A percentile compares a stretch with the other conserved stretches of the same genome.
phyloP scores from a whole-genome alignment of 2,797 vertebrate species.

The Myripristis jacobus region DNA sequence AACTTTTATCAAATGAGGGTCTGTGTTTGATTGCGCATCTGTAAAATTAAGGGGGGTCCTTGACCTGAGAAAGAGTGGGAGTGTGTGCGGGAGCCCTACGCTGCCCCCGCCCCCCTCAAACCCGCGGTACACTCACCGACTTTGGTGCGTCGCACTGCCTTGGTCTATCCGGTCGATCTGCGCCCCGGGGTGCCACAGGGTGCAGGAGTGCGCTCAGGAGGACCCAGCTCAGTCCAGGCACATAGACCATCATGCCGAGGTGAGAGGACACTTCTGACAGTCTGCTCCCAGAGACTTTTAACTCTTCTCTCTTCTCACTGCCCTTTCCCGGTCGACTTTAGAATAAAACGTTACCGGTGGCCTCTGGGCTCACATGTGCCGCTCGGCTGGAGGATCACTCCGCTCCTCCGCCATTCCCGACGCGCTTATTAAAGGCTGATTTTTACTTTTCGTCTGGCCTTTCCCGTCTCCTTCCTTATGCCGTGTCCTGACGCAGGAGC shows the following conservation, averaged over 20 bases:
- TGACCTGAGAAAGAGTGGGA: background rate
- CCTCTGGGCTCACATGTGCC: slow-evolving; percentile 77
- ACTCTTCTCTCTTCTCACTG: slow-evolving; percentile 35
- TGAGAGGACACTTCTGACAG: slow-evolving; percentile 65
- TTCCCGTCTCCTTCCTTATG: slow-evolving; percentile 30
- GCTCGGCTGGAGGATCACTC: slow-evolving; percentile 78
- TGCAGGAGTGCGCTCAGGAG: slow-evolving; percentile 84
- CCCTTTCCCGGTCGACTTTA: slow-evolving; percentile 30
- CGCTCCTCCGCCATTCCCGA: slow-evolving; percentile 85
- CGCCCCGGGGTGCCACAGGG: slow-evolving; percentile 84
- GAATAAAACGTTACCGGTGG: slow-evolving; percentile 63
- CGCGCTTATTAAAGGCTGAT: slow-evolving; percentile 44
- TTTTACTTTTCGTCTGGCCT: slow-evolving; percentile 10
- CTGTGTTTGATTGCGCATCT: background rate
- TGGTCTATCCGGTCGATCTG: slow-evolving; percentile 75
- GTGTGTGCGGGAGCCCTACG: too few relatives aligned
- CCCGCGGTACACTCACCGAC: slow-evolving; percentile 85
- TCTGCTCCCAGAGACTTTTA: slow-evolving; percentile 19
- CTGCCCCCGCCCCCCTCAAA: background rate
- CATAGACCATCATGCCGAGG: slow-evolving; percentile 83
- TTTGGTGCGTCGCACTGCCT: slow-evolving; percentile 87
- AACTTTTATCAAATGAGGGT: background rate
- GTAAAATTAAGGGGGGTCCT: background rate
- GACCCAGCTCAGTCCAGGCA: slow-evolving; percentile 84
- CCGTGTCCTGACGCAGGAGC: slow-evolving; percentile 39